Evolutionary conservation across 92 coral and sea anemone species (phyloP).

Genomic region (Porites evermanni): DNA sequence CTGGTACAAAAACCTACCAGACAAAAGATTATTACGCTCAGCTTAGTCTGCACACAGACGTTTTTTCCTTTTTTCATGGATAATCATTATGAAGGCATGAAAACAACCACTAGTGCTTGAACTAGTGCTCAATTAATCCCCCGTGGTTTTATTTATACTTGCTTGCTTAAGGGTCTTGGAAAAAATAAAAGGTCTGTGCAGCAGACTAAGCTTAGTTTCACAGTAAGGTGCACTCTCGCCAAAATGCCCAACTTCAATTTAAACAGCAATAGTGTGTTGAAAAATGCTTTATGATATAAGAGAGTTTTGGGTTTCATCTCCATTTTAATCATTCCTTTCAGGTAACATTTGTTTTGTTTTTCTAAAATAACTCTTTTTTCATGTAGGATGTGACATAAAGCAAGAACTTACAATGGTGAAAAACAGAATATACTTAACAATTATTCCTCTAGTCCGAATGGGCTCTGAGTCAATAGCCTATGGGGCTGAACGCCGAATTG

Average conservation of each 20-base stretch:
- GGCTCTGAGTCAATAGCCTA: too few species aligned
- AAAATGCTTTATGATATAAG: background rate
- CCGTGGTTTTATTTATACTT: background rate
- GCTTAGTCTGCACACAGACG: too few species aligned
- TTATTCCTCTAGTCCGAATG: too few species aligned
- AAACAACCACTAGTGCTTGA: conserved; percentile 4
- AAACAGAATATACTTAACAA: conserved; percentile 20
- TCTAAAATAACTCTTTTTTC: too few species aligned
- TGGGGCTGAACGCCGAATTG: too few species aligned
- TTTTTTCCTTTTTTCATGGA: background rate
- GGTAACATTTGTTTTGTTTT: background rate
- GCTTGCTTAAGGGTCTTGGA: background rate
- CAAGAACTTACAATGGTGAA: conserved; percentile 29
- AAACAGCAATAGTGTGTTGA: conserved; percentile 4
- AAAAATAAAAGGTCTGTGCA: background rate
- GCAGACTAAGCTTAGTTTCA: conserved; percentile 5
- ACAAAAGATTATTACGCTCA: too few species aligned
- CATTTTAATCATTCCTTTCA: too few species aligned
- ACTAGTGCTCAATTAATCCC: conserved; percentile 16
- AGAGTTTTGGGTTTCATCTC: background rate
- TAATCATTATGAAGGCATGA: conserved; percentile 5
- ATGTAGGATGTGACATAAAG: conserved; percentile 56
- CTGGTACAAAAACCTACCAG: too few species aligned
- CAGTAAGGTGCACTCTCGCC: conserved; percentile 13
- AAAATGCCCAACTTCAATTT: conserved; percentile 7